Base-by-base conservation (phyloP, 2,888 invertebrate species). In the Choreutis nemorana region DNA sequence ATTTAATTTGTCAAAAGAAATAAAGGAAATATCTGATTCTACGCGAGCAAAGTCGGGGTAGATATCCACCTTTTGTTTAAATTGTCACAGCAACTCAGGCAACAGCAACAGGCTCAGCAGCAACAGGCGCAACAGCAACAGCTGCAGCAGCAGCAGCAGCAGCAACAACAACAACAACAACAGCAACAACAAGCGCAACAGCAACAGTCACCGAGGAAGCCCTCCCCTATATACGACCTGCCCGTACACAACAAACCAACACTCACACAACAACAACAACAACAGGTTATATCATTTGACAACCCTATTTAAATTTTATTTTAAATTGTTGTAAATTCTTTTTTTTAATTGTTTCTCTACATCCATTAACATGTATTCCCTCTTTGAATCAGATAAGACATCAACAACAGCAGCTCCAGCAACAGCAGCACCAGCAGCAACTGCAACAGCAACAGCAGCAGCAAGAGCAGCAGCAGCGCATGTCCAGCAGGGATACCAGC, bases 191-290 rank as follows among this genome's bases (percentile, higher is more conserved):
- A 12, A 14, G 23, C 28, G 26, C 30, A 6, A 28, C 39, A 35
- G 6, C 55, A 51, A 25, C 55, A 45, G 36, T 48, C 45, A 34
- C 61, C 55, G 25, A 64, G 64, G 45, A 72, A 75, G 32, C 73
- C 73, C 2, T 72, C 73, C 35, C 75, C 75, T 1, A 75, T 73
- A 28, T 73, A 75, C 50, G 75, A 75, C 34, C 41, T 73, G 42
- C 75, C 73, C 9, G 67, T 72, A 45, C 75, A 75, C 50, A 75
- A 72, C 49, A 75, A 70, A 37, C 72, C 72, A 11, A 59, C 60
- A 10, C 41, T 64, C 9, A 65, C 65, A 13, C 59, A 55, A 14
- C 66, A 65, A 26, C 66, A 67, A 27, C 47, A 55, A 35, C 52
- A 31, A 31, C 23, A 32, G 34, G n/a, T 30, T 7, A 18, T 5